These are phyloP conservation scores for Caenorhabditis macrosperma DNA, from an alignment of 2,888 invertebrate species.

Conservation along the genomic window DNA sequence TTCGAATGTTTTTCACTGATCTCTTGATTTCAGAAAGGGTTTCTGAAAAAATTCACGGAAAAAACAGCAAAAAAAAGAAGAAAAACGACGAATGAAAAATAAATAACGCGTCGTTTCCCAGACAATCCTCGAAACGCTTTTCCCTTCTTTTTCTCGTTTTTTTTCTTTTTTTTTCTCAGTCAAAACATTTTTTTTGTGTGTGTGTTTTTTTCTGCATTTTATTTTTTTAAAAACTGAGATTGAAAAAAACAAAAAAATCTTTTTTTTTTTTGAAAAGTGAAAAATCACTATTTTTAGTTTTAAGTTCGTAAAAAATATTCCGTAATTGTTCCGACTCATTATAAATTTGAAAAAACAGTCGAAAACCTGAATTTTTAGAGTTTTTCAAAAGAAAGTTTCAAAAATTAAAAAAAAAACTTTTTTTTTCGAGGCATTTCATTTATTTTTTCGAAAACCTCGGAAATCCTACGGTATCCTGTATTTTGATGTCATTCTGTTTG, in stretches of 20 bases:
- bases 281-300: no score
- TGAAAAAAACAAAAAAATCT: no score
- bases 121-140: neutral
- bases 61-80: neutral
- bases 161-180: conserved; percentile 6
- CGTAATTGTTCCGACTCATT: no score
- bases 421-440: neutral
- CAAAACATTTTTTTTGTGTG: no score
- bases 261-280: neutral
- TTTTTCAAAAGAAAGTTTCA: no score
- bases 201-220: neutral
- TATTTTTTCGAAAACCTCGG: no score
- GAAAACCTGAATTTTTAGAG: neutral
- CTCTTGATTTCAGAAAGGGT: neutral
- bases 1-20: neutral
- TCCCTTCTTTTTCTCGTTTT: neutral
- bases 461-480: no score
- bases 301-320: no score
- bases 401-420: no score
- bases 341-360: no score
- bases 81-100: neutral
- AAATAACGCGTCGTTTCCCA: neutral
- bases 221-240: neutral
- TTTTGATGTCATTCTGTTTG: no score
- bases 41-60: neutral